phyloP scores from a whole-genome alignment of 30 jellyfish, hydroid and myxozoan species.

The Aurelia aurita region DNA sequence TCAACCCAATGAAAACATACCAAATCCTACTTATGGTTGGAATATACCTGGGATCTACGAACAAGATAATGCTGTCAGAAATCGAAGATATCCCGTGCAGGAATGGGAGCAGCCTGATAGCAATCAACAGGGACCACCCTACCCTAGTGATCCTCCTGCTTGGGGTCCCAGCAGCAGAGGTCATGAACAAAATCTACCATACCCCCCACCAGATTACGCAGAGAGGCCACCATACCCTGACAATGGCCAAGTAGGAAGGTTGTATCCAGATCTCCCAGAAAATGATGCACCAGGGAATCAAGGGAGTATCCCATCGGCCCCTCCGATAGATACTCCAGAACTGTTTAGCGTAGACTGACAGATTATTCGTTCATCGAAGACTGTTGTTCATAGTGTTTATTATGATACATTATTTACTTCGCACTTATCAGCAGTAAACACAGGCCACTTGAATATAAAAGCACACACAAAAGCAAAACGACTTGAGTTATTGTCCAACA shows the following conservation, averaged over 20 bases:
- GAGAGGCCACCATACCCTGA: not conserved
- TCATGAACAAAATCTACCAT: too few species aligned
- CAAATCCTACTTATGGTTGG: constrained; percentile 62
- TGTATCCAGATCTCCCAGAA: constrained; percentile 6
- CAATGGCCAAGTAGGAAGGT: constrained; percentile 4
- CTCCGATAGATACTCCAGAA: constrained; percentile 3
- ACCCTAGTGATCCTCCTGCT: not conserved
- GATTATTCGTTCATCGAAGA: too few species aligned
- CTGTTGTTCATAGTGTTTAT: too few species aligned
- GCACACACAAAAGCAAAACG: too few species aligned
- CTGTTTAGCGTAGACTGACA: constrained; percentile 23
- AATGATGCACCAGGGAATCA: not conserved
- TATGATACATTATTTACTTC: too few species aligned
- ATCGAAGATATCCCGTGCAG: constrained; percentile 12
- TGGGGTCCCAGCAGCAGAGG: too few species aligned
- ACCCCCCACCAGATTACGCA: too few species aligned
- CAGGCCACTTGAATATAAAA: too few species aligned
- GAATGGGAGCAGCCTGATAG: not conserved
- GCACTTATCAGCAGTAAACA: too few species aligned
- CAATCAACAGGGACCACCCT: not conserved
- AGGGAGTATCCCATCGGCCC: constrained; percentile 29
- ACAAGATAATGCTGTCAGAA: not conserved
- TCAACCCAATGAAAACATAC: not conserved
- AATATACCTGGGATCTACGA: constrained; percentile 22
- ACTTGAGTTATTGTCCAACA: too few species aligned